Base-by-base conservation (phyloP, 2,113 vertebrate genomes). In the Cercopithecus mona region DNA sequence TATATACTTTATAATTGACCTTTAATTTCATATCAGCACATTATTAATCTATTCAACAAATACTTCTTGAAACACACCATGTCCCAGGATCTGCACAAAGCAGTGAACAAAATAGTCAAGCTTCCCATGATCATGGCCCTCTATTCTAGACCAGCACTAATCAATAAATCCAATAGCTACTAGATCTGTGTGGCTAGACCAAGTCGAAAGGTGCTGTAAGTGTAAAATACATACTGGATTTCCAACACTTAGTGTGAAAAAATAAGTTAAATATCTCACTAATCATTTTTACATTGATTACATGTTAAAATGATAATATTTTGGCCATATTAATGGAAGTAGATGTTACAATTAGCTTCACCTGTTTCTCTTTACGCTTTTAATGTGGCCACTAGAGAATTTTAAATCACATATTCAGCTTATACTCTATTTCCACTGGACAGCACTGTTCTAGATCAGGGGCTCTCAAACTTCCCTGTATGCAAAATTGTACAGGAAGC, bases 301-400 rank as follows among this genome's bases (percentile, higher is more conserved):
- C 43, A 78, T 93, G 38, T 95, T 59, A 80, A 86, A 93, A 93
- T 81, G 48, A 79, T 70, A 73, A 43, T 76, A 66, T 52, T 57
- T 91, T 87, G 61, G 32, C 43, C 85, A 84, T 78, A n/a, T 43
- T 25, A 91, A 86, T 86, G 48, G 87, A 95, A 73, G 38, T 76
- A 52, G 40, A 43, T 75, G 48, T 87, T 92, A 88, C 83, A 68
- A 48, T 83, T 87, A 70, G 70, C n/a, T 73, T 95, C 30, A 22
- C 40, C 43, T 82, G 7, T 76, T 89, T 89, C 32, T 91, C 38
- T 91, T 80, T 83, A n/a, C 13, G 45, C 45, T 81, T 66, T 83
- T 22, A 38, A 73, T 32, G 16, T 73, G 27, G 16, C 23, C 45
- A 79, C 38, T 88, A 92, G 82, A 84, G 75, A 68, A 38, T 38